Evolutionary conservation across 2,797 vertebrate species (phyloP).

Genomic region (Diglossa cyanea): DNA sequence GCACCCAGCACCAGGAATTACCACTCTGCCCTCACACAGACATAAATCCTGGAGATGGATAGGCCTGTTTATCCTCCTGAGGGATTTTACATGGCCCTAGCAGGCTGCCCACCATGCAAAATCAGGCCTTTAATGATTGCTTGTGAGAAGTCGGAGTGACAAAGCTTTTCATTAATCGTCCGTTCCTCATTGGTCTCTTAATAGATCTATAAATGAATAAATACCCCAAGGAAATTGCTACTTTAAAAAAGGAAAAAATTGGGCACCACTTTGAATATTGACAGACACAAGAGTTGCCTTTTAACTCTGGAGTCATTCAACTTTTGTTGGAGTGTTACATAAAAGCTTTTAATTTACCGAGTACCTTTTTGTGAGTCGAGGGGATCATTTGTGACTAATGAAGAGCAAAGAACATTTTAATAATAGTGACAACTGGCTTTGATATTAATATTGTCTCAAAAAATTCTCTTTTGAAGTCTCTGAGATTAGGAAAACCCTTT

Average conservation of each 20-base stretch:
- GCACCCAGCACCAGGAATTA: background rate
- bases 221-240: conserved; percentile 37
- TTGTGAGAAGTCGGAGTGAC: background rate
- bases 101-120: conserved; percentile 4
- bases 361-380: conserved; percentile 66
- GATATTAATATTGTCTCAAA: conserved; percentile 67
- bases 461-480: conserved; percentile 69
- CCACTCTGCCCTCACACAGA: background rate
- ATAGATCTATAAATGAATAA: conserved; percentile 55
- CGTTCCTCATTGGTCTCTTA: conserved; percentile 31
- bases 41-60: background rate
- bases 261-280: conserved; percentile 37
- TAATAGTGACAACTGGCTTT: conserved; percentile 69
- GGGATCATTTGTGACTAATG: conserved; percentile 71
- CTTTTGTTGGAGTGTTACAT: conserved; percentile 66
- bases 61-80: conserved; percentile 33
- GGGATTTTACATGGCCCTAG: background rate
- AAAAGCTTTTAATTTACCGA: conserved; percentile 71
- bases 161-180: conserved; percentile 30
- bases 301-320: conserved; percentile 58
- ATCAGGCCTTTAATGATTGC: conserved; percentile 28
- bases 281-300: conserved; percentile 62
- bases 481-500: conserved; percentile 61
- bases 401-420: conserved; percentile 65
- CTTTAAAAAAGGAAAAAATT: conserved; percentile 41